Evolutionary conservation across 2,888 invertebrate genomes (phyloP), one percentile per base, ranked within the genome.

Genomic region (Drosophila aldrichi): DNA sequence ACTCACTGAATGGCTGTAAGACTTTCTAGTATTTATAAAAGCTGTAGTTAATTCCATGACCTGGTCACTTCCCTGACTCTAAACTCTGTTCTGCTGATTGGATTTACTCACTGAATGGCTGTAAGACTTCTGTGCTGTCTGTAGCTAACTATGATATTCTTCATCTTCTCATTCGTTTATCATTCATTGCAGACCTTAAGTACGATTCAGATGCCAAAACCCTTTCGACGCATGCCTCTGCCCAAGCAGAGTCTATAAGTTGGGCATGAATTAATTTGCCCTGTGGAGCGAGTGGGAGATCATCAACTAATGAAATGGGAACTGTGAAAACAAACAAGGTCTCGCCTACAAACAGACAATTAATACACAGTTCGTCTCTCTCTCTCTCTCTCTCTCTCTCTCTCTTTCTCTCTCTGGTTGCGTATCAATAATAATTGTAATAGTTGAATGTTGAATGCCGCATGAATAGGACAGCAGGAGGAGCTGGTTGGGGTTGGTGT

Each of bases 371-470:
- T 1, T 38, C 10, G 58, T 14, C n/a, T 36, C 34, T 36, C 16
- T 34, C 48, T 16, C 38, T 5, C 36, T 5, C 36, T 34, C 18
- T 49, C 48, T 14, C 12, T 5, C 14, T 14, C 36, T 14, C 36
- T 14, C 14, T 14, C 36, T 36, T 14, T 14, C 14, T 1, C n/a
- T n/a, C 8, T n/a, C n/a, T 40, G 9, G 6, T 38, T 20, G 48
- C 40, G 12, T 40, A 60, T 57, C 61, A 68, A 61, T 48, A 68
- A 72, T 72, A 74, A 58, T 55, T 74, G 54, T 25, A 69, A 63
- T 70, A 63, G 67, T 61, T 68, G 48, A 72, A 72, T 66, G 55
- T 41, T 20, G 38, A 55, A 46, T 41, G 40, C 7, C 34, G 12
- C 49, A 59, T 54, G 63, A 54, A 40, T 54, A 32, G 2, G 43